Evolutionary conservation across 1,140 invertebrate species (phyloP).

Genomic region (Pogonognathellus flavescens): DNA sequence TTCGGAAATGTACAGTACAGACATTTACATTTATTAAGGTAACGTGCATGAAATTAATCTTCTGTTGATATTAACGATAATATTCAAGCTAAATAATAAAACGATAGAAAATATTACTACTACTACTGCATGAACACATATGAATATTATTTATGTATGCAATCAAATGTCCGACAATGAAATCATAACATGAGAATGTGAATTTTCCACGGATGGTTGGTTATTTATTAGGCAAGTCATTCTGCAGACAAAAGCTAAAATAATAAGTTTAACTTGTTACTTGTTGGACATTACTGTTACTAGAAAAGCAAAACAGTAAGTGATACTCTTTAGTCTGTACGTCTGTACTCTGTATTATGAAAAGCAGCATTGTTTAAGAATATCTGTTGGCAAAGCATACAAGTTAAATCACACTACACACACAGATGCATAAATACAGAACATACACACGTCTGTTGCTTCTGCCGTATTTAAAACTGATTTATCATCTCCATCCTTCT

Average conservation of each 20-base stretch:
- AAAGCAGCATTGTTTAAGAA: too few relatives aligned
- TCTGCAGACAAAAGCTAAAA: conserved; percentile 1
- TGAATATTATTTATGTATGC: neutral
- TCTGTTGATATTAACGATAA: too few relatives aligned
- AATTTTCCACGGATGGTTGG: neutral
- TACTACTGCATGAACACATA: neutral
- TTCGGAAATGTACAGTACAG: too few relatives aligned
- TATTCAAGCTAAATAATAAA: neutral
- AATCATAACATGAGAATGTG: conserved; percentile 6
- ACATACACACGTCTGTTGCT: too few relatives aligned
- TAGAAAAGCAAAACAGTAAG: neutral
- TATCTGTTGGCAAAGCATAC: too few relatives aligned
- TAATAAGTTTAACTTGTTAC: neutral
- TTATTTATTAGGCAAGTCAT: neutral
- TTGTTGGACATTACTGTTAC: neutral
- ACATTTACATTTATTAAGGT: too few relatives aligned
- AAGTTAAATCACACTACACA: too few relatives aligned
- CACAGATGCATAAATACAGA: too few relatives aligned
- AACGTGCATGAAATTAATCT: too few relatives aligned
- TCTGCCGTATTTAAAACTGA: neutral
- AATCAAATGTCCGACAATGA: conserved; percentile 10
- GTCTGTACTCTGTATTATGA: too few relatives aligned
- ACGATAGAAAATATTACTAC: neutral
- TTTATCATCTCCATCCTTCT: neutral
- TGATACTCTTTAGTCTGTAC: neutral